A percentile compares a stretch with the other conserved stretches of the same genome.
phyloP scores from a whole-genome alignment of 1,140 invertebrate genomes.

The Penaeus vannamei region DNA sequence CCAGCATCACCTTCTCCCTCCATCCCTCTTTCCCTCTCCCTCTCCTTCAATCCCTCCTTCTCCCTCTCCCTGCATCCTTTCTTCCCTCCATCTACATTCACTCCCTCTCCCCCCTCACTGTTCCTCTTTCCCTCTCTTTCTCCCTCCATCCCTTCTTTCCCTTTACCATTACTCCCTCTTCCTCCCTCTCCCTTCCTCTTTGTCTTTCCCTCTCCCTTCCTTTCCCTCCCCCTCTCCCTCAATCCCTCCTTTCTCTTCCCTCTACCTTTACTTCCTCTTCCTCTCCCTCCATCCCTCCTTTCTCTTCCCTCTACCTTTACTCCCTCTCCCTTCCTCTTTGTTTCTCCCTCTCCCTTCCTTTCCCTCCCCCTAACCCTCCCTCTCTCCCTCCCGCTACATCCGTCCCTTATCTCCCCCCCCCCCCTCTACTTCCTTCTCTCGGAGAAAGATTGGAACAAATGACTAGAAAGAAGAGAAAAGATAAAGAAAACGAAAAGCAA shows the following conservation, averaged over 20 bases:
- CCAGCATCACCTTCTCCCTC: too few relatives aligned
- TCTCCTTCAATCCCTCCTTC: background rate
- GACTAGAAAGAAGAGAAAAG: too few relatives aligned
- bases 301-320: background rate
- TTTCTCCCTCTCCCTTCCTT: background rate
- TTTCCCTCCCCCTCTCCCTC: background rate
- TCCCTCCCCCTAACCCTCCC: constrained; percentile 36
- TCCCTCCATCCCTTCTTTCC: background rate
- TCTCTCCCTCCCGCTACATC: constrained; percentile 7
- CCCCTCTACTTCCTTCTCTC: too few relatives aligned
- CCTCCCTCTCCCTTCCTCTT: background rate
- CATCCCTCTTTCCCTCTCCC: too few relatives aligned
- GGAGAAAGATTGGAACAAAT: too few relatives aligned
- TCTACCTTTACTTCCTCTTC: background rate
- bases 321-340: background rate
- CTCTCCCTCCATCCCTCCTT: background rate
- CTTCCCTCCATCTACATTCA: too few relatives aligned
- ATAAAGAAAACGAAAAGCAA: too few relatives aligned
- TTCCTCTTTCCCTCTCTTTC: too few relatives aligned
- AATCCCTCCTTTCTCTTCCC: background rate
- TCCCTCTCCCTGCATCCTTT: background rate
- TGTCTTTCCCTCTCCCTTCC: background rate
- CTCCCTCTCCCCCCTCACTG: too few relatives aligned
- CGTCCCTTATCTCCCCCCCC: too few relatives aligned
- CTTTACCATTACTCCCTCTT: background rate